Evolutionary conservation across 2,797 vertebrate genomes (phyloP).

Genomic region (Geotrypetes seraphini): DNA sequence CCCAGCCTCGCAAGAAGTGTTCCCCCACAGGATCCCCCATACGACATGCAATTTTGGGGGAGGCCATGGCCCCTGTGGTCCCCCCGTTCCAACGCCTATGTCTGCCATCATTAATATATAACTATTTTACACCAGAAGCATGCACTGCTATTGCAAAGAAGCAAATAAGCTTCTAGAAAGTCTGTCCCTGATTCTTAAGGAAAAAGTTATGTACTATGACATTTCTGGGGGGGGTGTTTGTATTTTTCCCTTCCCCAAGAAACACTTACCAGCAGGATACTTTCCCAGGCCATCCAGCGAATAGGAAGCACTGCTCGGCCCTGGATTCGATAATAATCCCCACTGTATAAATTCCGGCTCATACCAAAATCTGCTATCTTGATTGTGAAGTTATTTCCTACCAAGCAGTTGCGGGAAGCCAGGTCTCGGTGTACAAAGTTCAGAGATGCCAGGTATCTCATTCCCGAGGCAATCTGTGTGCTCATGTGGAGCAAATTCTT

Average conservation of each 20-base stretch:
- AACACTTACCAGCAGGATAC: conserved; percentile 46
- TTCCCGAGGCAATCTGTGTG: conserved; percentile 48
- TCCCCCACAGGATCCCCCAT: too few relatives aligned
- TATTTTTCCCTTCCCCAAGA: background rate
- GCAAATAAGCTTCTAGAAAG: too few relatives aligned
- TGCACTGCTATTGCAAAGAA: too few relatives aligned
- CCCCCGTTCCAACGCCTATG: too few relatives aligned
- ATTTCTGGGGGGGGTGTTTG: too few relatives aligned
- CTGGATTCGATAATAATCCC: conserved; percentile 57
- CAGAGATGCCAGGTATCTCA: conserved; percentile 50
- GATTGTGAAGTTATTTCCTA: conserved; percentile 50
- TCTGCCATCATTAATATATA: too few relatives aligned
- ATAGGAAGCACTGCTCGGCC: conserved; percentile 52
- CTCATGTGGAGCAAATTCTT: conserved; percentile 50
- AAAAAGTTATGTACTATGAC: background rate
- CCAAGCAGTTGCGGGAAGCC: conserved; percentile 52
- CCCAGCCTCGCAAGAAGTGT: too few relatives aligned
- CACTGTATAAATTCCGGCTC: conserved; percentile 55
- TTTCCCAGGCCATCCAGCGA: conserved; percentile 61
- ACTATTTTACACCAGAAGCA: too few relatives aligned
- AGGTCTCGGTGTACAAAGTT: conserved; percentile 57
- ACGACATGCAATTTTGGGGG: too few relatives aligned
- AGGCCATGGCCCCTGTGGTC: too few relatives aligned
- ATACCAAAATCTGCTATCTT: conserved; percentile 58
- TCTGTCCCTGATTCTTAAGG: too few relatives aligned